Evolutionary conservation across 2,113 vertebrate genomes (phyloP).

Genomic region (Sitta europaea): DNA sequence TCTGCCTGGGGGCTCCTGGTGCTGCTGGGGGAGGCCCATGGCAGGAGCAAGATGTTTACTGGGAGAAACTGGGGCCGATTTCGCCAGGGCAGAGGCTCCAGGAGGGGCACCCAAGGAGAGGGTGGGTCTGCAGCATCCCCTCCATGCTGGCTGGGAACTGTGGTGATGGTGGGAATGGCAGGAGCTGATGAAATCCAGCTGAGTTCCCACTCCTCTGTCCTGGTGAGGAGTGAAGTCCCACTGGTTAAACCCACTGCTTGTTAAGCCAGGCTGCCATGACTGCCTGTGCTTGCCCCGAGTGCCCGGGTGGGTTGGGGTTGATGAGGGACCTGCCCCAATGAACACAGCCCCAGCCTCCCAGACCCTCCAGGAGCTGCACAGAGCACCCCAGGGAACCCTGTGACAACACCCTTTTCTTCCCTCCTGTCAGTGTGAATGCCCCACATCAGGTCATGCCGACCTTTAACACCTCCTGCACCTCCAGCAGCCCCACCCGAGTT

Average conservation of each 20-base stretch:
- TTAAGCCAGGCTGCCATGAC: background rate
- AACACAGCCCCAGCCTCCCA: background rate
- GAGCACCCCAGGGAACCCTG: too few relatives aligned
- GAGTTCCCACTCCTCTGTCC: background rate
- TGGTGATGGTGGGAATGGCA: background rate
- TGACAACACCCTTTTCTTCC: background rate
- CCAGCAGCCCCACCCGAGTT: background rate
- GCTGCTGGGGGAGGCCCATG: too few relatives aligned
- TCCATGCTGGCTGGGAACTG: too few relatives aligned
- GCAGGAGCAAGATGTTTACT: too few relatives aligned
- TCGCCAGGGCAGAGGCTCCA: too few relatives aligned
- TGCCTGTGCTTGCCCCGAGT: accelerated
- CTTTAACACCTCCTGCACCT: background rate
- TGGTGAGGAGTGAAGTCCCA: background rate
- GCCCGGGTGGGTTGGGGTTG: background rate
- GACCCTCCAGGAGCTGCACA: background rate
- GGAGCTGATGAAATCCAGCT: background rate
- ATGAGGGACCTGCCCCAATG: background rate
- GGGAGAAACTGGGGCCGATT: too few relatives aligned
- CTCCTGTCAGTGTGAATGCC: background rate
- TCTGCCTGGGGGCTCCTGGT: too few relatives aligned
- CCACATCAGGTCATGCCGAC: accelerated
- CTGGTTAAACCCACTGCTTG: background rate
- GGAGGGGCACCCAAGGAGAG: too few relatives aligned
- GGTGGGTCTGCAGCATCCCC: too few relatives aligned